Evolutionary conservation across 2,113 vertebrate species (phyloP).

Genomic region (Bubo bubo): DNA sequence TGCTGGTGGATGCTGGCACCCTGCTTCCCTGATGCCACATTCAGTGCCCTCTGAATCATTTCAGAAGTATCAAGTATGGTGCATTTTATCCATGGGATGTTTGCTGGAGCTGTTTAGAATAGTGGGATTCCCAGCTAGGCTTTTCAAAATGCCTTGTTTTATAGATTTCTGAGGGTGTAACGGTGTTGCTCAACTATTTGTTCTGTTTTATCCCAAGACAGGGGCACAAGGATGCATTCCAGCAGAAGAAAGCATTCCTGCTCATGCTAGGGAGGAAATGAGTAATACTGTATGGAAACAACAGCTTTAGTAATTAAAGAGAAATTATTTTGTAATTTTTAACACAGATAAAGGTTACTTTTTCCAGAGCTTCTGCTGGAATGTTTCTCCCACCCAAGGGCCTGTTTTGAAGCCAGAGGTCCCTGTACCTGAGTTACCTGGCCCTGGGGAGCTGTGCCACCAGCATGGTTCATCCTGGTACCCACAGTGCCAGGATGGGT

Average conservation of each 20-base stretch:
- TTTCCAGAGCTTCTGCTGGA: background rate
- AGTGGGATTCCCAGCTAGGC: background rate
- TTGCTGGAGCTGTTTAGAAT: background rate
- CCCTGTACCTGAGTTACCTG: background rate
- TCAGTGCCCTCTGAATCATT: background rate
- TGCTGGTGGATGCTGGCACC: background rate
- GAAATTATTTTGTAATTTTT: background rate
- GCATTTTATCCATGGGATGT: background rate
- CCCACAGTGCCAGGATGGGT: background rate
- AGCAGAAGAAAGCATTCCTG: background rate
- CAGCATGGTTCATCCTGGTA: background rate
- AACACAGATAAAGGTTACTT: background rate
- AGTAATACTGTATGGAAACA: background rate
- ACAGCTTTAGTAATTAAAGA: background rate
- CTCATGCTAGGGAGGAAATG: background rate
- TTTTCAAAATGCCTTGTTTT: background rate
- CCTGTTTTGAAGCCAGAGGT: background rate
- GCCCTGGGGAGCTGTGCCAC: background rate
- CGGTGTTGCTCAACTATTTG: background rate
- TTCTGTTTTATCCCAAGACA: background rate
- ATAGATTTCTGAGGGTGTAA: background rate
- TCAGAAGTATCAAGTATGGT: background rate
- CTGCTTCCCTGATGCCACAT: background rate
- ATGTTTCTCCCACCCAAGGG: background rate
- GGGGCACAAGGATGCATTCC: background rate